A percentile compares a stretch with the other conserved stretches of the same genome.
Conservation (phyloP, 2,888 invertebrate species). For the Agapostemon virescens region DNA sequence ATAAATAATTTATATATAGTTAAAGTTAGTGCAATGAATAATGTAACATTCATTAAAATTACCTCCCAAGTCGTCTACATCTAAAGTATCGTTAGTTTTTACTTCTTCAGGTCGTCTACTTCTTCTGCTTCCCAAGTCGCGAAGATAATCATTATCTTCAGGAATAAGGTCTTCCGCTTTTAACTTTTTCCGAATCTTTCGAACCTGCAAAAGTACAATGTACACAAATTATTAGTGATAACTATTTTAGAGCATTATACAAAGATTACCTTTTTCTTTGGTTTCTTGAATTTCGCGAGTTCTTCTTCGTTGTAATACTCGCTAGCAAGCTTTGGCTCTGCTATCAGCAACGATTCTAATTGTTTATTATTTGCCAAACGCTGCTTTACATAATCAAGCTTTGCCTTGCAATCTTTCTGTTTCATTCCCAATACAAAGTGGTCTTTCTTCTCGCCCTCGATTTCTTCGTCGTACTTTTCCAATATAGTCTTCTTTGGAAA, state of each 20-base stretch:
- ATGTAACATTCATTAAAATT: conserved; percentile 4
- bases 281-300: conserved; percentile 93
- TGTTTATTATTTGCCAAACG: conserved; percentile 84
- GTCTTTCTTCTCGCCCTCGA: conserved; percentile 86
- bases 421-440: conserved; percentile 90
- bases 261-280: conserved; percentile 86
- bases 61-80: conserved; percentile 85
- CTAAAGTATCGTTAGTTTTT: conserved; percentile 80
- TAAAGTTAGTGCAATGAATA: too few species aligned
- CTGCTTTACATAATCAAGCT: conserved; percentile 80
- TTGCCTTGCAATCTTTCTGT: conserved; percentile 82
- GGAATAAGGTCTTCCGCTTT: conserved; percentile 88
- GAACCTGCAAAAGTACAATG: conserved; percentile 74
- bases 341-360: conserved; percentile 87
- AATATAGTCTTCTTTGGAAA: conserved; percentile 86
- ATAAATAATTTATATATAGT: background rate
- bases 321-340: conserved; percentile 87
- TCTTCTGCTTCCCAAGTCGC: conserved; percentile 79
- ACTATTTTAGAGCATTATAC: background rate
- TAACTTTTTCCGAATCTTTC: conserved; percentile 85
- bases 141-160: conserved; percentile 75
- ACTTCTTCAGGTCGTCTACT: conserved; percentile 76
- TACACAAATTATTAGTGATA: background rate
- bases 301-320: conserved; percentile 95
- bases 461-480: conserved; percentile 97